Evolutionary conservation across 1,140 invertebrate genomes (phyloP).

Genomic region (Drosophila repletoides): DNA sequence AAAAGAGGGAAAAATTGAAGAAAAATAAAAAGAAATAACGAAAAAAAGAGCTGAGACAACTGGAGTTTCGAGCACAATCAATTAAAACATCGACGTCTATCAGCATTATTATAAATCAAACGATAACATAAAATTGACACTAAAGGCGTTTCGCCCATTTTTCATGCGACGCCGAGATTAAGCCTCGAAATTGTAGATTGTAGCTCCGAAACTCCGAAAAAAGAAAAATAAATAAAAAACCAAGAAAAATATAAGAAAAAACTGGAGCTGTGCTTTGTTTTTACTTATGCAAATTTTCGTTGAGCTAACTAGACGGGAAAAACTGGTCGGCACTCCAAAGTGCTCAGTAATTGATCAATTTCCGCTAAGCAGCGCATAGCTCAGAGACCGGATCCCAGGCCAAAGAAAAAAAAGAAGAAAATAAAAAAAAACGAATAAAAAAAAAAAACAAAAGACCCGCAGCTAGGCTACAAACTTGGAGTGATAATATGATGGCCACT

Average conservation of each 20-base stretch:
- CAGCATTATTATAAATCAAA: slow-evolving; percentile 81
- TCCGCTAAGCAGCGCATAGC: slow-evolving; percentile 49
- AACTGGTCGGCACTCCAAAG: slow-evolving; percentile 68
- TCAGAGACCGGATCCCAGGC: slow-evolving; percentile 17
- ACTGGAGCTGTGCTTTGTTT: slow-evolving; percentile 45
- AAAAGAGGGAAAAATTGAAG: not conserved
- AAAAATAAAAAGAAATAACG: not conserved
- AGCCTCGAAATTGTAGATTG: slow-evolving; percentile 57
- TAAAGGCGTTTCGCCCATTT: slow-evolving; percentile 79
- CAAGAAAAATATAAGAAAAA: slow-evolving; percentile 22
- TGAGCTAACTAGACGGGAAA: slow-evolving; percentile 62
- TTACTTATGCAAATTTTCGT: slow-evolving; percentile 69
- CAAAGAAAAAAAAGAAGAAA: not conserved
- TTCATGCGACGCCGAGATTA: slow-evolving; percentile 71
- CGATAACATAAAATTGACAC: slow-evolving; percentile 80
- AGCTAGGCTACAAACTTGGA: too few species aligned
- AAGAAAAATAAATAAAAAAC: slow-evolving; percentile 1
- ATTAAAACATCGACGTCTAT: slow-evolving; percentile 79
- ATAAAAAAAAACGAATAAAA: slow-evolving; percentile 21
- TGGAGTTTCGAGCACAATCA: slow-evolving; percentile 52
- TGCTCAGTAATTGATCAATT: slow-evolving; percentile 78
- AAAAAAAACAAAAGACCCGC: slow-evolving; percentile 50
- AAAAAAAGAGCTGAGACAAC: not conserved
- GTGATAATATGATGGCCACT: slow-evolving; percentile 65
- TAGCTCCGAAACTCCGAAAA: slow-evolving; percentile 34